These are phyloP conservation scores for Heliornis fulica DNA, from an alignment of 2,113 vertebrate species.

Conservation along the genomic window DNA sequence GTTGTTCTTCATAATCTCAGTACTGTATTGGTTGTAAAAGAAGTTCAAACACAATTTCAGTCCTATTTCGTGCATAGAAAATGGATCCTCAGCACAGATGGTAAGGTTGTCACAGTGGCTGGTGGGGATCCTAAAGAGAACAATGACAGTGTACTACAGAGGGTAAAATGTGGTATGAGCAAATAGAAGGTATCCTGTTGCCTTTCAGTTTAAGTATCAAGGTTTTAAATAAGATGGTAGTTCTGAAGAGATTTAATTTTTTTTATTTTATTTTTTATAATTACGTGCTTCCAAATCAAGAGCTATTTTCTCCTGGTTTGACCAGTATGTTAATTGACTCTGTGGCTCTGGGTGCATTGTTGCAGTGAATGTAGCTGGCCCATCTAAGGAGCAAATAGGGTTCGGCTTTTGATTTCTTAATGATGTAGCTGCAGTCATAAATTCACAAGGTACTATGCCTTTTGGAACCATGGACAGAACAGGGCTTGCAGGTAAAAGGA, in stretches of 20 bases:
- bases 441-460: neutral
- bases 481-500: neutral
- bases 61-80: neutral
- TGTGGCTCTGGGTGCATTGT: neutral
- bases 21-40: neutral
- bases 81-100: neutral
- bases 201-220: neutral
- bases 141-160: neutral
- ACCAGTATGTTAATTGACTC: neutral
- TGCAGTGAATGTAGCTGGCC: neutral
- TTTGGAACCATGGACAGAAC: neutral
- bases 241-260: neutral
- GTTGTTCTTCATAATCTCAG: neutral
- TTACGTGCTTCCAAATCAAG: too few relatives aligned
- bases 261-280: neutral
- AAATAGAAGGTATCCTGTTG: neutral
- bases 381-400: neutral
- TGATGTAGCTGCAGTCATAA: neutral
- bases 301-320: neutral
- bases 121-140: neutral
- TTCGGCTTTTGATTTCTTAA: neutral
- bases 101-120: neutral
- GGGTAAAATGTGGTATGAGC: neutral
- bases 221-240: neutral
- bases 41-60: neutral